These are phyloP conservation scores for Amazona guildingii DNA, from an alignment of 2,113 vertebrate species.

Conservation along the genomic window DNA sequence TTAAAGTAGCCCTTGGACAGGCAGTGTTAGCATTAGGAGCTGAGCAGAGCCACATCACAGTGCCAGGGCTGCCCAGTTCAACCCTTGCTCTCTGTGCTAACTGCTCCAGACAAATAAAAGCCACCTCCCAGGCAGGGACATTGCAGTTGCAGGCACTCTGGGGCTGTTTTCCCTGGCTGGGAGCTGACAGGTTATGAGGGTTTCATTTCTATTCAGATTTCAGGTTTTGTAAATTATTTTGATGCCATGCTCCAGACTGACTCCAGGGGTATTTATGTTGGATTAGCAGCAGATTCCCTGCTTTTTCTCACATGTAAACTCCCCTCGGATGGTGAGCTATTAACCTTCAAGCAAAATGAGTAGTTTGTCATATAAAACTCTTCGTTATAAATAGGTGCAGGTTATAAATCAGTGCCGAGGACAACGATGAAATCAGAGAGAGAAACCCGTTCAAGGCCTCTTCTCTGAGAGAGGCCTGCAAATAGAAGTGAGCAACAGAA, in stretches of 20 bases:
- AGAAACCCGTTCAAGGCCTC: background rate
- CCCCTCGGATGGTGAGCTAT: background rate
- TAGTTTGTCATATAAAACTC: background rate
- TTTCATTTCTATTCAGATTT: conserved; percentile 22
- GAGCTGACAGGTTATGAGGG: conserved; percentile 11
- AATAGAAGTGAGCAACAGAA: background rate
- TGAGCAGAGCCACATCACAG: background rate
- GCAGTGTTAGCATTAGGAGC: background rate
- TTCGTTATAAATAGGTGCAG: background rate
- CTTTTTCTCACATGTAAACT: conserved; percentile 22
- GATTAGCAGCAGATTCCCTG: conserved; percentile 41
- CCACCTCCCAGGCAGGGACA: background rate
- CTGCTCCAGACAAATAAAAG: background rate
- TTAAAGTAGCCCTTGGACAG: background rate
- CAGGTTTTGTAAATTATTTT: conserved; percentile 18
- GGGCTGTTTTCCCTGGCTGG: conserved; percentile 22
- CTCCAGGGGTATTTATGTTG: conserved; percentile 64
- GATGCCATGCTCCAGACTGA: conserved; percentile 58
- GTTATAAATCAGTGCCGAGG: background rate
- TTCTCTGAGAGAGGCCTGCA: background rate
- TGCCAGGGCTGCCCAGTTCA: background rate
- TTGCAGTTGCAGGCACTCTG: background rate
- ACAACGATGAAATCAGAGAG: background rate
- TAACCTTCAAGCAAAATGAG: background rate
- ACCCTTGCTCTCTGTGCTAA: background rate